Evolutionary conservation across 2,797 vertebrate genomes (phyloP).

Genomic region (Synaphobranchus kaupii): DNA sequence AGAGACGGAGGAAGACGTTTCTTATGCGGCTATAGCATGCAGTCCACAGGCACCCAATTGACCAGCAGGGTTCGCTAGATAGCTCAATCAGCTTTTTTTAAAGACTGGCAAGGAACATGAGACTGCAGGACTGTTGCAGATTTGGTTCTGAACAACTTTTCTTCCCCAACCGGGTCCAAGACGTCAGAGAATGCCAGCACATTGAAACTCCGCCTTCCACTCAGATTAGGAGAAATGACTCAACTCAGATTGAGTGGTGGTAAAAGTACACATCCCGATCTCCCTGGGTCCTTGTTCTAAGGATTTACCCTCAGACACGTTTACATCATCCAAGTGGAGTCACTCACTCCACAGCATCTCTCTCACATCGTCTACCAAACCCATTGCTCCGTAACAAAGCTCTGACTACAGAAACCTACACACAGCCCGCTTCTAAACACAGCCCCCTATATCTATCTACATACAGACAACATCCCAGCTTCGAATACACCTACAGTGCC

Average conservation of each 20-base stretch:
- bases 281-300: slow-evolving; percentile 49
- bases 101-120: neutral
- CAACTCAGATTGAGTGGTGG: neutral
- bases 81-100: too few species aligned
- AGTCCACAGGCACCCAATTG: too few species aligned
- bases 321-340: slow-evolving; percentile 53
- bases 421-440: neutral
- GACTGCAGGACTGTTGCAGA: neutral
- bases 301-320: slow-evolving; percentile 50
- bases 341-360: neutral
- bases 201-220: neutral
- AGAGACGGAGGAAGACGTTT: too few species aligned
- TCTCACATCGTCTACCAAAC: slow-evolving; percentile 29
- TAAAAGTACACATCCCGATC: slow-evolving; percentile 19
- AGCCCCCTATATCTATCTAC: slow-evolving; percentile 32
- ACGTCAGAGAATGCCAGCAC: neutral
- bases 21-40: too few species aligned
- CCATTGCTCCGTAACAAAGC: slow-evolving; percentile 26
- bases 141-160: neutral
- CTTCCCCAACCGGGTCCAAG: neutral
- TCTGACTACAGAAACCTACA: neutral
- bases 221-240: neutral
- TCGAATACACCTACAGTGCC: slow-evolving; percentile 13
- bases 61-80: too few species aligned
- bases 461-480: slow-evolving; percentile 11